Percentiles rank a stretch among this genome's conserved stretches.
Conservation (phyloP, 2,113 vertebrate species). For the Anguilla rostrata region DNA sequence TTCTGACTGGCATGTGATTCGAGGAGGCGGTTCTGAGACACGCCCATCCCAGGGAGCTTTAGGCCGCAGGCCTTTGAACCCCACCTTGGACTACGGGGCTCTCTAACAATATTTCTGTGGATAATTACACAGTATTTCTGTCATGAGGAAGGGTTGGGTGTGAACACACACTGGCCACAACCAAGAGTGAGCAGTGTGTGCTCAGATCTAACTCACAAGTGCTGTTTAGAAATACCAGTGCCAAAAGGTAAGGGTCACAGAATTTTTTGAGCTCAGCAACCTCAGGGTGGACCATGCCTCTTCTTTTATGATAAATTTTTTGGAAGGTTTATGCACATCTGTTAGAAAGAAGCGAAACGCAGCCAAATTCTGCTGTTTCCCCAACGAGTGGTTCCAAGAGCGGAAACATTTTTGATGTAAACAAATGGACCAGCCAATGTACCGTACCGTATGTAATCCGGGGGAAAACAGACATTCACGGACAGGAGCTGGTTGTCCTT, state of each 20-base stretch:
- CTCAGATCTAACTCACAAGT: too few species aligned
- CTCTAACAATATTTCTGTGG: too few species aligned
- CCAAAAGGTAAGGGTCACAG: too few species aligned
- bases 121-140: too few species aligned
- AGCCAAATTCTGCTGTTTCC: neutral
- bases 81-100: too few species aligned
- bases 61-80: neutral
- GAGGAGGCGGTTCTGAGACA: conserved; percentile 7
- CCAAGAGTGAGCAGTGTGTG: too few species aligned
- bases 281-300: too few species aligned
- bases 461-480: neutral
- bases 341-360: neutral
- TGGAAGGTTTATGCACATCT: neutral
- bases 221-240: too few species aligned
- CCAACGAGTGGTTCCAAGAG: too few species aligned
- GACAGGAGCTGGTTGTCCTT: neutral
- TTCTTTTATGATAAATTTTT: neutral
- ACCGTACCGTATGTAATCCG: neutral
- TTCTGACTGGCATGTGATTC: conserved; percentile 63
- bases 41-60: conserved; percentile 34
- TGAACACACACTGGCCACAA: too few species aligned
- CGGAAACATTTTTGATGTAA: neutral
- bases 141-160: too few species aligned
- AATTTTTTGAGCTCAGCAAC: too few species aligned
- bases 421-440: neutral